Base-by-base conservation (phyloP, 1,140 invertebrate genomes). In the Bicyclus anynana region DNA sequence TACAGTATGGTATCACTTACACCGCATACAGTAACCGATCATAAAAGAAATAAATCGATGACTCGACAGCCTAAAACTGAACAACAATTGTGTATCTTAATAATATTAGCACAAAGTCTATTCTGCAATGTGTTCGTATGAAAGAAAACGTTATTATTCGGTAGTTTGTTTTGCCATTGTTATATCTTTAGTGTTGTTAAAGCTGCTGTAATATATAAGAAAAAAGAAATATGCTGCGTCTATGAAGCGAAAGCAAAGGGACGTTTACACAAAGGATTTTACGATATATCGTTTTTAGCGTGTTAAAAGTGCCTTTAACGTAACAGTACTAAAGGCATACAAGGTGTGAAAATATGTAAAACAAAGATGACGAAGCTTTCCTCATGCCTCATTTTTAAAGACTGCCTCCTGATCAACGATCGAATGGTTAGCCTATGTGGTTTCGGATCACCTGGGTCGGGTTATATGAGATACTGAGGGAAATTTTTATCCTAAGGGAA, bases 161-260 rank as follows among this genome's bases (percentile, higher is more conserved):
- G 37, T 40, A 40, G 37, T 40, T 40, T 40, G 13, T 40, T 40
- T 40, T 38, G 35, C n/a, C 35, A 38, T 14, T 38, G 35, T 38
- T 38, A 38, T 38, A 14, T 38, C n/a, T 38, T 38, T 16, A 17
- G 23, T 13, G 35, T 5, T 17, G 35, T 38, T 38, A 38, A 38
- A 38, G 35, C 35, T 38, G 27, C 10, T 7, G 5, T 2, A 7
- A 10, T 10, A 29, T 2, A 14, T 17, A 38, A 38, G 2, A 38
- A 40, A 17, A 17, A 2, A 0, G 5, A 12, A 40, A 40, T 16
- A 40, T 40, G 37, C 2, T 3, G 2, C 6, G 13, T 5, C 37
- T 1, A 17, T 40, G 2, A 17, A 3, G 5, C 2, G 7, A 17
- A 5, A 40, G 16, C 17, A 40, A 40, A 40, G 4, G 16, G 37